These are phyloP conservation scores for Melanophora roralis DNA, from an alignment of 2,888 invertebrate genomes.

Conservation along the genomic window DNA sequence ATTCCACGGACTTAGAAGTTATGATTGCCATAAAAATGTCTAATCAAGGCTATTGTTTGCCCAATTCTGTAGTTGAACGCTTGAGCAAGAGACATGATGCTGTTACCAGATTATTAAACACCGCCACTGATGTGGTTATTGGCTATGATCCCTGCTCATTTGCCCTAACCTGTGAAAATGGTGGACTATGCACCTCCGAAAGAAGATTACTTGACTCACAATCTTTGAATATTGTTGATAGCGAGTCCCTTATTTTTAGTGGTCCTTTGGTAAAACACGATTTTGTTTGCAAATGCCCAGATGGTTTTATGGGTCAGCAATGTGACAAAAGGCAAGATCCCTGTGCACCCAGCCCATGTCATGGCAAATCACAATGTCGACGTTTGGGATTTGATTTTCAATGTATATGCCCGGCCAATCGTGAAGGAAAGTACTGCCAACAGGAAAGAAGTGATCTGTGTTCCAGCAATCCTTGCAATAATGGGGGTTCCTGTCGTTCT, in stretches of 20 bases:
- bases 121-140: conserved; percentile 79
- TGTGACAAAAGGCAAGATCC: conserved; percentile 94
- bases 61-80: conserved; percentile 82
- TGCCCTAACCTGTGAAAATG: conserved; percentile 86
- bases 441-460: conserved; percentile 90
- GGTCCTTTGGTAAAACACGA: conserved; percentile 88
- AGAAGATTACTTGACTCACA: conserved; percentile 81
- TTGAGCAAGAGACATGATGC: conserved; percentile 82
- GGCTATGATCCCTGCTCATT: conserved; percentile 85
- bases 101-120: conserved; percentile 81
- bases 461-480: conserved; percentile 90
- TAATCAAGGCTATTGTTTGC: conserved; percentile 81
- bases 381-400: conserved; percentile 90
- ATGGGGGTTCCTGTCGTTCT: conserved; percentile 94
- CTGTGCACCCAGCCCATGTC: conserved; percentile 92
- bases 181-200: conserved; percentile 85
- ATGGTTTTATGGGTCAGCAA: conserved; percentile 88
- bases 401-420: conserved; percentile 87
- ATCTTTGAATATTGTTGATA: conserved; percentile 84
- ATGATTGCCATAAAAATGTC: conserved; percentile 82
- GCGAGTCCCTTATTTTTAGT: conserved; percentile 88
- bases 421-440: conserved; percentile 91
- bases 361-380: conserved; percentile 89
- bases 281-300: conserved; percentile 87
- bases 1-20: conserved; percentile 81